These are phyloP conservation scores for Aleadryas rufinucha DNA, from an alignment of 2,113 vertebrate genomes.

Conservation along the genomic window DNA sequence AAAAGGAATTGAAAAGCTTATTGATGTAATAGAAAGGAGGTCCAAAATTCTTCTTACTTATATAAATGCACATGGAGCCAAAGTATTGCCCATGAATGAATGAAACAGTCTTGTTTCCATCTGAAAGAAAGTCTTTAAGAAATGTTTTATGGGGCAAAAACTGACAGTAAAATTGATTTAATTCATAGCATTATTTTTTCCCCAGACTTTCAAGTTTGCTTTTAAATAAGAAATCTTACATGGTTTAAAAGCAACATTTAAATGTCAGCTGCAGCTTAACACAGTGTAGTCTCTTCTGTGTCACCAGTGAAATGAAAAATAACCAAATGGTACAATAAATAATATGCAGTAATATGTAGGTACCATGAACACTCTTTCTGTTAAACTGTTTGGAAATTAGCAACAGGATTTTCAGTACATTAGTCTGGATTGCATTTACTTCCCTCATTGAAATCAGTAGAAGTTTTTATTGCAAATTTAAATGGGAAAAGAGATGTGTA, in stretches of 20 bases:
- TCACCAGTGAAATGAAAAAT: neutral
- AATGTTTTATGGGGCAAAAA: neutral
- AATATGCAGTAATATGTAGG: neutral
- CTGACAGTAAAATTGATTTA: neutral
- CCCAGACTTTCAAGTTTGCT: neutral
- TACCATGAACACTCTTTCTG: neutral
- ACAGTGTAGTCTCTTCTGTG: neutral
- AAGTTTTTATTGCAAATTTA: neutral
- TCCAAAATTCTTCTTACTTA: conserved; percentile 89
- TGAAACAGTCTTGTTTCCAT: conserved; percentile 54
- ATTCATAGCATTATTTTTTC: neutral
- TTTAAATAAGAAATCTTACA: neutral
- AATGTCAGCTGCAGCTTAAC: neutral
- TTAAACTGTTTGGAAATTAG: neutral
- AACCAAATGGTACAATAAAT: neutral
- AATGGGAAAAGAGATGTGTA: neutral
- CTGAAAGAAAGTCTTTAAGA: neutral
- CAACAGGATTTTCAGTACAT: neutral
- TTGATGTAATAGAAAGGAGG: conserved; percentile 90
- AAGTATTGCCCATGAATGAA: conserved; percentile 81
- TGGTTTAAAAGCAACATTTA: neutral
- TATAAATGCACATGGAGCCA: conserved; percentile 88
- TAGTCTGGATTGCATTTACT: neutral
- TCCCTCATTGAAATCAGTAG: neutral
- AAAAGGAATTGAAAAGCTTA: conserved; percentile 92